phyloP scores from a whole-genome alignment of 2,888 invertebrate species.

The Creontiades dilutus region DNA sequence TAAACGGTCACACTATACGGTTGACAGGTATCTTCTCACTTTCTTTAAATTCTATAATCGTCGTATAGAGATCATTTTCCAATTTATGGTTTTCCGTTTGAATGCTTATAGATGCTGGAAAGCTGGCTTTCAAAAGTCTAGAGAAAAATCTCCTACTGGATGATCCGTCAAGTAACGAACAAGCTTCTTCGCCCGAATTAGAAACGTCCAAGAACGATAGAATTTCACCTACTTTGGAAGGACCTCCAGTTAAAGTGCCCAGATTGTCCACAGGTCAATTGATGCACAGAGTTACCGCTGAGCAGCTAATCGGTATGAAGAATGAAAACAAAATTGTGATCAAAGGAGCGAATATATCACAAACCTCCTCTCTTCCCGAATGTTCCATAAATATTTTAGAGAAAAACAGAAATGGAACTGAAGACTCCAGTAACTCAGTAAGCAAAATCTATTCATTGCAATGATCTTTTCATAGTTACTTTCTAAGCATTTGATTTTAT shows the following conservation, averaged over 20 bases:
- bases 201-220: neutral
- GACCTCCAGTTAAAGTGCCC: constrained; percentile 66
- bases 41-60: neutral
- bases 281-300: constrained; percentile 78
- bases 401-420: neutral
- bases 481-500: too few species aligned
- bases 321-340: constrained; percentile 77
- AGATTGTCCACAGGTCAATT: neutral
- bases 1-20: constrained; percentile 91
- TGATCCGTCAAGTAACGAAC: neutral
- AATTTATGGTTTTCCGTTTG: constrained; percentile 52
- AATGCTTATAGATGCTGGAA: constrained; percentile 84
- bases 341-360: constrained; percentile 67
- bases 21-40: constrained; percentile 82
- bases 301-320: constrained; percentile 80
- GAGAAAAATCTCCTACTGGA: constrained; percentile 47
- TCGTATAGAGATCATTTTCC: neutral
- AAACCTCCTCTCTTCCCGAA: neutral
- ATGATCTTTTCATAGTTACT: too few species aligned
- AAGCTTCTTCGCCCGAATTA: constrained; percentile 63
- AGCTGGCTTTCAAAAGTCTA: constrained; percentile 82
- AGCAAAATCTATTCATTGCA: too few species aligned
- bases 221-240: neutral
- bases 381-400: neutral
- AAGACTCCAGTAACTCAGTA: neutral